Evolutionary conservation across 2,797 vertebrate genomes (phyloP), one percentile per base, ranked within the genome.

Genomic region (Brotula barbata): DNA sequence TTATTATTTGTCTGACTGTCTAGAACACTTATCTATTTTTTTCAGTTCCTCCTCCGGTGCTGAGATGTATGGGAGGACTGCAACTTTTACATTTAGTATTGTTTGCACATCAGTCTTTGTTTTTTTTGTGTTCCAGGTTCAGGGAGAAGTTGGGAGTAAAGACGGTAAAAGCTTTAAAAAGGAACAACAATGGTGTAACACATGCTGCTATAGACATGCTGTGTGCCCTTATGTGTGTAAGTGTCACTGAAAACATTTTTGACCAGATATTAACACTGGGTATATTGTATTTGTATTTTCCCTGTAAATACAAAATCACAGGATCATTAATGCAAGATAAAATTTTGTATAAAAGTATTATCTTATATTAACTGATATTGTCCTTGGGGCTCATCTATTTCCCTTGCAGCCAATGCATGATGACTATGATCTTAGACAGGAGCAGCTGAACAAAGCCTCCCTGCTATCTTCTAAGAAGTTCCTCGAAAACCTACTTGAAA

Each of bases 171-270:
- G 96, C 97, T 59, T 93, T 99, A 75, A 99, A 99, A 88, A 94
- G 94, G 75, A 98, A 93, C 89, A 93, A 97, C 78, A 96, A 97
- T 10, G 91, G 96, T 8, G 96, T 99, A 33, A 96, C 94, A 16
- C 97, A 99, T 58, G 94, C 97, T 40, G 95, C 97, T 55, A 93
- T 99, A 53, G 97, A 99, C 80, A 98, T 98, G 97, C 95, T 99
- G n/a, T 99, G 97, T 87, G 97, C 97, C 33, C 95, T 99, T 31
- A 98, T 99, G 97, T 99, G 97, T 98, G 97, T 99, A 93, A 96
- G 97, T 99, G 68, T 49, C 58, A 13, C 59, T 19, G 9, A 19
- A 49, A 56, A 10, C 31, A 14, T 13, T 12, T n/a, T 2, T 8
- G 15, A 13, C 1, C 13, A 6, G 12, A 48, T 9, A 21, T 45